Percentiles rank a stretch among this genome's conserved stretches.
Evolutionary conservation across 2,797 vertebrate genomes (phyloP).

Genomic region (Enteromius treurensis): DNA sequence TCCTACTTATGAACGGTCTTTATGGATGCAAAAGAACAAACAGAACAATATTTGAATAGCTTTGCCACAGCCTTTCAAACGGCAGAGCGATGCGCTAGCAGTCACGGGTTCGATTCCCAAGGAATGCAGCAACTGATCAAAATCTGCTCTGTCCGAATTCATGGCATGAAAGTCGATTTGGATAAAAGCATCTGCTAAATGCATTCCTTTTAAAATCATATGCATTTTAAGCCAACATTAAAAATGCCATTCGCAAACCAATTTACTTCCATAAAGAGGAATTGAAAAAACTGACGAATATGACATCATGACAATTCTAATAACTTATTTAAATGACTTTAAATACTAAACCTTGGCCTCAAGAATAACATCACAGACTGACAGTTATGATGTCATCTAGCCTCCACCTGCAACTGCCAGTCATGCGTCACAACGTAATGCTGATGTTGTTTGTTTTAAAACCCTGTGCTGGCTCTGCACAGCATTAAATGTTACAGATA

Average conservation of each 20-base stretch:
- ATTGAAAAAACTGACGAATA: background rate
- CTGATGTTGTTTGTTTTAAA: conserved; percentile 1
- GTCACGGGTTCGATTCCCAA: background rate
- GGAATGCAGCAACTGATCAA: background rate
- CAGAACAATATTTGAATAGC: background rate
- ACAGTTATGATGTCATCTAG: conserved; percentile 9
- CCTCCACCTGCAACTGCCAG: conserved; percentile 4
- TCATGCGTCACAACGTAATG: background rate
- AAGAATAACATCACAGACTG: background rate
- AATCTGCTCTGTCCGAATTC: background rate
- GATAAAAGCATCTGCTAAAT: background rate
- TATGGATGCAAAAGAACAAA: background rate
- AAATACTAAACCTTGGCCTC: background rate
- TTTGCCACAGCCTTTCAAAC: background rate
- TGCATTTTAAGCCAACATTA: background rate
- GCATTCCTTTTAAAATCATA: background rate
- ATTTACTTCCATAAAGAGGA: background rate
- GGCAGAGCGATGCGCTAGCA: background rate
- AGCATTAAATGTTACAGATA: background rate
- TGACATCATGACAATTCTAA: background rate
- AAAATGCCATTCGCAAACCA: conserved; percentile 1
- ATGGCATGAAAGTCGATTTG: background rate
- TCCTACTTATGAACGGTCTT: background rate
- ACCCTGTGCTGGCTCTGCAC: background rate
- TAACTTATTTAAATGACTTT: background rate